phyloP scores from a whole-genome alignment of 1,140 invertebrate species.

The Trichomalopsis sarcophagae region DNA sequence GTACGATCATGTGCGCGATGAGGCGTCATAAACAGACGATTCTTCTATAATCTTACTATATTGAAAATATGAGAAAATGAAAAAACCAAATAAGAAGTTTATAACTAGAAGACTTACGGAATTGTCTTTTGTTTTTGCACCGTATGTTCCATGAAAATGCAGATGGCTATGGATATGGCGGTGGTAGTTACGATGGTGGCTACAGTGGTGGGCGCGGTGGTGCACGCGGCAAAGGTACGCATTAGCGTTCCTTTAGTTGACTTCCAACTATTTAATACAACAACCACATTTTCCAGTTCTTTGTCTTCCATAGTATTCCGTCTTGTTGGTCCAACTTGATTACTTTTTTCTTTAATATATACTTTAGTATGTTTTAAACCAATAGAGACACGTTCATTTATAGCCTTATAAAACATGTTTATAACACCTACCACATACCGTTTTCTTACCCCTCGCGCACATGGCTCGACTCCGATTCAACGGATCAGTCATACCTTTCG shows the following conservation, averaged over 20 bases:
- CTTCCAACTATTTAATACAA: slow-evolving; percentile 50
- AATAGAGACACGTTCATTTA: slow-evolving; percentile 37
- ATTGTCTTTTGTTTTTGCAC: slow-evolving; percentile 71
- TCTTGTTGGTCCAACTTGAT: slow-evolving; percentile 11
- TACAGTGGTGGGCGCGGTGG: slow-evolving; percentile 85
- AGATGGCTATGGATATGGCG: slow-evolving; percentile 85
- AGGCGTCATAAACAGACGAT: slow-evolving; percentile 19
- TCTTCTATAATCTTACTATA: slow-evolving; percentile 29
- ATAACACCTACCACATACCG: slow-evolving; percentile 7
- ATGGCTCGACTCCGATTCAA: slow-evolving; percentile 43
- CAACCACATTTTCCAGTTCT: slow-evolving; percentile 46
- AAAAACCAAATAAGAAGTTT: slow-evolving; percentile 28
- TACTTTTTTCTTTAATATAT: slow-evolving; percentile 11
- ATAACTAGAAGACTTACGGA: slow-evolving; percentile 54
- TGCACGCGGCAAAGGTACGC: slow-evolving; percentile 87
- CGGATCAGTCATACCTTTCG: slow-evolving; percentile 40
- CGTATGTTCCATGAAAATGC: slow-evolving; percentile 75
- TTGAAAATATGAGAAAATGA: slow-evolving; percentile 33
- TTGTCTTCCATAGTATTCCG: slow-evolving; percentile 40
- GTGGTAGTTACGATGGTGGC: slow-evolving; percentile 87
- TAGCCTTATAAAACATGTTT: slow-evolving; percentile 36
- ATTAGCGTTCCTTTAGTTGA: slow-evolving; percentile 73
- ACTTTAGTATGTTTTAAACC: neutral
- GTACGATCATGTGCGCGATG: slow-evolving; percentile 47
- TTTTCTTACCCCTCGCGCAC: slow-evolving; percentile 45